A percentile compares a stretch with the other conserved stretches of the same genome.
Evolutionary conservation across 2,888 invertebrate species (phyloP).

Genomic region (Lumbricus terrestris): DNA sequence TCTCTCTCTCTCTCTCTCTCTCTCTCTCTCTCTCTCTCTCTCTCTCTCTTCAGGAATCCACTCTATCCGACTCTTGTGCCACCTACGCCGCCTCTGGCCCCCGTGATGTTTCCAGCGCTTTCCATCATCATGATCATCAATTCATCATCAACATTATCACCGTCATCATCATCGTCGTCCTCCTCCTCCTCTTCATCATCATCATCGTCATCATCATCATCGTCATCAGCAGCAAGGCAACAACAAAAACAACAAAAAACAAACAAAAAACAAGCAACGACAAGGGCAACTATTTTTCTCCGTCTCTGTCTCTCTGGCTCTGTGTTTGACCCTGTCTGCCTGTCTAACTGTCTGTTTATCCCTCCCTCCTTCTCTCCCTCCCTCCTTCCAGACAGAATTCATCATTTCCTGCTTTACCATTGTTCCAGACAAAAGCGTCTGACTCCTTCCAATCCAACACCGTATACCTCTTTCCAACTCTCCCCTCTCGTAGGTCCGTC

Average conservation of each 20-base stretch:
- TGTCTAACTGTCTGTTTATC: too few relatives aligned
- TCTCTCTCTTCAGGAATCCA: background rate
- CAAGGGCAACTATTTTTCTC: too few relatives aligned
- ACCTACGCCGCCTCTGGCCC: background rate
- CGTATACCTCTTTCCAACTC: background rate
- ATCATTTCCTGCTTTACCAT: background rate
- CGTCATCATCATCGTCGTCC: constrained; percentile 16
- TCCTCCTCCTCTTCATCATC: constrained; percentile 5
- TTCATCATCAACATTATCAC: background rate
- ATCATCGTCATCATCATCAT: constrained; percentile 17
- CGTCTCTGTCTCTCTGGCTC: too few relatives aligned
- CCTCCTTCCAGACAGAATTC: background rate
- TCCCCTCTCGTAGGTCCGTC: background rate
- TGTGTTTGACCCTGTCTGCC: too few relatives aligned
- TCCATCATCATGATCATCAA: background rate
- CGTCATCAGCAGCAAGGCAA: too few relatives aligned
- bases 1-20: too few relatives aligned
- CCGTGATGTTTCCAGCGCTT: background rate
- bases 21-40: too few relatives aligned
- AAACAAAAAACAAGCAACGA: too few relatives aligned
- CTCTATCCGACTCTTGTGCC: background rate
- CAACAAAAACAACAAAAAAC: too few relatives aligned
- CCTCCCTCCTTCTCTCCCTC: too few relatives aligned
- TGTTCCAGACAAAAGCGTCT: background rate
- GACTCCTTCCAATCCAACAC: background rate